Base-by-base conservation (phyloP, 2,797 vertebrate species). In the Leucoraja ocellata region DNA sequence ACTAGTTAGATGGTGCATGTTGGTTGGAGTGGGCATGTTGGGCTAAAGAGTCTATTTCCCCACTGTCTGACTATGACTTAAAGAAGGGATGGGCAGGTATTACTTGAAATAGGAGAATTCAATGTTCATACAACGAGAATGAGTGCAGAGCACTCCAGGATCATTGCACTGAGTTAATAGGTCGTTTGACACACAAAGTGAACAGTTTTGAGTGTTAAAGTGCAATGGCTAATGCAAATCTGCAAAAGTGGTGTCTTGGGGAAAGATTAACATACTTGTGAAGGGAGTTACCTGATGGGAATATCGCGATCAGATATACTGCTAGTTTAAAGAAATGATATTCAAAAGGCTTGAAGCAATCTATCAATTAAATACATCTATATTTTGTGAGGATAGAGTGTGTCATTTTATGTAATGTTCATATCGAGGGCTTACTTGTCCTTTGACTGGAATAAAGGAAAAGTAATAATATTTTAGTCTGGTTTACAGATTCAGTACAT, bases 281-380 rank as follows among this genome's bases (percentile, higher is more conserved):
- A 74, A 76, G 39, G 23, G 90, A 0, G 23, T 16, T 74, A 91
- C 46, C 68, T 46, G 71, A 46, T 46, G 68, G 71, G 71, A 91
- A 91, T 74, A 74, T 91, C 68, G 74, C 4, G 39, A 74, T 28
- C 39, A 74, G 71, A 91, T 36, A 91, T 54, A 91, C 39, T 28
- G 71, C 71, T 74, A 36, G 36, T 91, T 46, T 74, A 54, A 91
- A 91, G 90, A 28, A 16, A 54, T 23, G 28, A 84, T 91, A 76
- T 91, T 74, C 71, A 74, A 91, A 91, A 39, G 36, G 88, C 68
- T 91, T 71, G 16, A 91, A 91, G 88, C 68, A 91, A 91, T 91
- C 65, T 65, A 91, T 91, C 90, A 54, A 91, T 91, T 73, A 91
- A 46, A 73, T 74, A 76, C 58, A 76, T 76, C 90, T 58, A 39